Base-by-base conservation (phyloP, 2,113 vertebrate genomes). In the Cisticola juncidis region DNA sequence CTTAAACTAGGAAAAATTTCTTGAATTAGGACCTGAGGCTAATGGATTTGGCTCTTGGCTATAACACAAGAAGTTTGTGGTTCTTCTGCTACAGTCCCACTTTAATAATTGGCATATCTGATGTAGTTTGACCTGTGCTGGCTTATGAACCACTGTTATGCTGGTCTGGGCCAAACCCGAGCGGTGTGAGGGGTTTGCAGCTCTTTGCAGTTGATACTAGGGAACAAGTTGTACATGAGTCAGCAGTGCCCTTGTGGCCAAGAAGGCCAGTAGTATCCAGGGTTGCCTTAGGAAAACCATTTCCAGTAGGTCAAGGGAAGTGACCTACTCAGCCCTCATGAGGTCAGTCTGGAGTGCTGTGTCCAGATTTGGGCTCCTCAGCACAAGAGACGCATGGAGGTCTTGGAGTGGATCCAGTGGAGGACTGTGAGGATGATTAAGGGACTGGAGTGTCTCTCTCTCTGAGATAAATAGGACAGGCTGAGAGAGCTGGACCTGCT, bases 101-200 rank as follows among this genome's bases (percentile, higher is more conserved):
- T 53, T 8, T 53, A 58, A 51, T 58, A 74, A 29, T 76, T 76
- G 58, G 40, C 40, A 1, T 86, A 22, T 77, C 42, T 86, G 40
- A 60, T 47, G 47, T 44, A 84, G 31, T 64, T 89, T 81, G 73
- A 74, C 42, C 38, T 84, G 36, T 91, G 78, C 92, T 87, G 48
- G 60, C 53, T 82, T 47, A 21, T n/a, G 48, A 87, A 48, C 33
- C 36, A 8, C 14, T 53, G n/a, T 44, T 61, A 28, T 8, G 7
- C 74, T 95, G 57, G n/a, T 71, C 61, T 91, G n/a, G 40, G 62
- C n/a, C 40, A 65, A 72, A 86, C 14, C 5, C 1, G 1, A n/a
- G 57, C 0, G 0, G 2, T n/a, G 28, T 0, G 0, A 66, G 51
- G 23, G 18, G 4, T 35, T 66, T 80, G 38, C 77, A 65, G 25